These are phyloP conservation scores for Apis laboriosa DNA, from an alignment of 1,140 invertebrate species.

Conservation along the genomic window DNA sequence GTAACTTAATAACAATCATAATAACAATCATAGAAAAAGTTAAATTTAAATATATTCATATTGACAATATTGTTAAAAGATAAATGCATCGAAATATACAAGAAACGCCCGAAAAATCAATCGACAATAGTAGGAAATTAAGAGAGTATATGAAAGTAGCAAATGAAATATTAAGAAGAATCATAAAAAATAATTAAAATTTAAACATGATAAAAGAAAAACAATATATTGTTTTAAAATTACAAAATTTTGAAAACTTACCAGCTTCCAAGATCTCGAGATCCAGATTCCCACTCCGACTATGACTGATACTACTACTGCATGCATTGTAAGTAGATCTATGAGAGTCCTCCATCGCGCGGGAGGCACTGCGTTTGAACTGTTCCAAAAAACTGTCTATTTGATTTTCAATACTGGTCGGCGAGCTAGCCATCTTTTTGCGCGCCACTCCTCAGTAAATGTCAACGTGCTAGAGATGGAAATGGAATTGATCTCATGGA, in stretches of 20 bases:
- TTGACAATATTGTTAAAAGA: background rate
- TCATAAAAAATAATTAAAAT: background rate
- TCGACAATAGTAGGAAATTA: conserved; percentile 14
- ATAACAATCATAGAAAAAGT: background rate
- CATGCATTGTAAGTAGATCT: conserved; percentile 71
- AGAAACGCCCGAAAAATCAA: conserved; percentile 51
- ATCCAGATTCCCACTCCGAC: conserved; percentile 77
- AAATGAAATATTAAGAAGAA: too few species aligned
- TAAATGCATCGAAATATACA: conserved; percentile 8
- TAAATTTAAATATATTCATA: background rate
- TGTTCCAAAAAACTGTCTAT: conserved; percentile 91
- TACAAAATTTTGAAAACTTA: conserved; percentile 57
- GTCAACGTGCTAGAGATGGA: conserved; percentile 31
- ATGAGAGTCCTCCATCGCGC: conserved; percentile 85
- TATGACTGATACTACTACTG: conserved; percentile 74
- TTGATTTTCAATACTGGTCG: conserved; percentile 88
- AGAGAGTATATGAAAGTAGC: background rate
- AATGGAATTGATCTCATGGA: conserved; percentile 46
- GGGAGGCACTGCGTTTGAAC: conserved; percentile 88
- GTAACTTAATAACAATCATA: background rate
- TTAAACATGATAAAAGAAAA: background rate
- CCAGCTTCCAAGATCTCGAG: conserved; percentile 78
- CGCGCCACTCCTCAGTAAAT: conserved; percentile 41
- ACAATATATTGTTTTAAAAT: background rate
- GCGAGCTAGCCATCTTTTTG: conserved; percentile 84